Percentiles rank a stretch among this genome's conserved stretches.
Conservation (phyloP, 1,140 invertebrate species). For the Cydia fagiglandana region DNA sequence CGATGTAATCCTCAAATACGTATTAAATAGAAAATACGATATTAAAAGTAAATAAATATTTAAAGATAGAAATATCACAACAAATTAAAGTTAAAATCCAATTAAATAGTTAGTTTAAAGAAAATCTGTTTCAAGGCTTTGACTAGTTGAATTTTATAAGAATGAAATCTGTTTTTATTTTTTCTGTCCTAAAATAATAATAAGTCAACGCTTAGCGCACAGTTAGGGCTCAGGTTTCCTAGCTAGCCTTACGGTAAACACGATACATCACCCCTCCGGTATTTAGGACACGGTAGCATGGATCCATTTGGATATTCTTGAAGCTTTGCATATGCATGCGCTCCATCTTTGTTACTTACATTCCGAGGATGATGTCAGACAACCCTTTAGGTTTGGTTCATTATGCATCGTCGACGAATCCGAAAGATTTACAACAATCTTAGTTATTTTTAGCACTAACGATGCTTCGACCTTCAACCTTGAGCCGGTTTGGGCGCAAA, state of each 20-base stretch:
- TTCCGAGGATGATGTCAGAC: conserved; percentile 10
- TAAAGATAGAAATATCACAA: neutral
- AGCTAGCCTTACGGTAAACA: neutral
- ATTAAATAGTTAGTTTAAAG: neutral
- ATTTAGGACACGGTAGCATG: conserved; percentile 4
- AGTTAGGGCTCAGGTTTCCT: too few species aligned
- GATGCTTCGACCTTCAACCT: conserved; percentile 13
- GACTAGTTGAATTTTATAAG: too few species aligned
- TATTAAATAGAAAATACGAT: too few species aligned
- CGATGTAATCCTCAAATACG: too few species aligned
- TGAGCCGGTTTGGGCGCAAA: neutral
- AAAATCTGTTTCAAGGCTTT: neutral
- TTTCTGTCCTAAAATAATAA: too few species aligned
- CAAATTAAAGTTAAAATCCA: too few species aligned
- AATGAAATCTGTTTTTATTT: too few species aligned
- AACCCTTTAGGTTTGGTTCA: neutral
- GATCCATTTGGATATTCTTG: neutral
- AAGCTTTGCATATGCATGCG: neutral
- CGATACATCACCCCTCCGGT: neutral
- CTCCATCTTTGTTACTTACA: neutral
- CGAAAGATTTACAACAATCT: neutral
- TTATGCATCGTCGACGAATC: neutral
- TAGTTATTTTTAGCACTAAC: neutral
- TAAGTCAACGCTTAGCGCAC: too few species aligned
- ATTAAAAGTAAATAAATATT: neutral